Conservation (phyloP, 2,113 vertebrate species). For the Corythoichthys intestinalis region DNA sequence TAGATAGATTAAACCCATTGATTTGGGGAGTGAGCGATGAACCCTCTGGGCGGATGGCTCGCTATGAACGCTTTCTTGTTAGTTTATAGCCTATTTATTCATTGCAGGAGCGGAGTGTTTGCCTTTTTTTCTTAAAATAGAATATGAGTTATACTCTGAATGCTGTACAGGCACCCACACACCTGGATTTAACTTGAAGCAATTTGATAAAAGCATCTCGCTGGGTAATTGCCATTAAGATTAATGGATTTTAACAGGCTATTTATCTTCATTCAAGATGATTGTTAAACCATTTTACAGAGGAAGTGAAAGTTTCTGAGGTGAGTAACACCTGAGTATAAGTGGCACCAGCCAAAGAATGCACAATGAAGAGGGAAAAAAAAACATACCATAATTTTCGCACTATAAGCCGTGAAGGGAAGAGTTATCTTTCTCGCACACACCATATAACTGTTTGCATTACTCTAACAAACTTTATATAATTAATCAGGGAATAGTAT, state of each 20-base stretch:
- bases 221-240: background rate
- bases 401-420: no score
- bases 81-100: background rate
- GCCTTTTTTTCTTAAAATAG: conserved; percentile 18
- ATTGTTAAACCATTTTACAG: background rate
- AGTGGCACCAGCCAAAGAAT: no score
- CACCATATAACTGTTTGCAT: no score
- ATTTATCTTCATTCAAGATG: background rate
- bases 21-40: conserved; percentile 49
- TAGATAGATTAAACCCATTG: conserved; percentile 63
- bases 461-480: no score
- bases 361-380: no score
- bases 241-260: background rate
- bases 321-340: no score
- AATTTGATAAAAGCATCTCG: background rate
- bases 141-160: conserved; percentile 42
- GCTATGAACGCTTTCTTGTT: background rate
- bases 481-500: no score
- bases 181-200: background rate
- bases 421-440: no score
- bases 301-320: no score
- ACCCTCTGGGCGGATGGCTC: conserved; percentile 52
- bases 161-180: background rate
- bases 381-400: no score
- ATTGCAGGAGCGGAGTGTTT: background rate